Conservation (phyloP, 2,797 vertebrate genomes). For the Tarsius wallacei region DNA sequence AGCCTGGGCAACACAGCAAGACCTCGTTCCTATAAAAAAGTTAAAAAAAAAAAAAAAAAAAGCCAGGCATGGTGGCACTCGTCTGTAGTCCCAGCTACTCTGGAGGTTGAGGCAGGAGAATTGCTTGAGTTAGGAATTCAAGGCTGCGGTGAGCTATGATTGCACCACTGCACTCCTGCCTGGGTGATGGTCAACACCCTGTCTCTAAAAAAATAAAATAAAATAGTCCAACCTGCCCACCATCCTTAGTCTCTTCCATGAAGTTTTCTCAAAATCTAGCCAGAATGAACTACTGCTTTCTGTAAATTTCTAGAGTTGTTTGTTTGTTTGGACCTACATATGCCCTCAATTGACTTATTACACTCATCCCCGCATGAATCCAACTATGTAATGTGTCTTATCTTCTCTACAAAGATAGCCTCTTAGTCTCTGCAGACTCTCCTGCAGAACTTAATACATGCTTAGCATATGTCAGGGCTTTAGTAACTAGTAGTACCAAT, state of each 20-base stretch:
- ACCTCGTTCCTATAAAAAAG: no score
- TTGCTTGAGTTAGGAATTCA: no score
- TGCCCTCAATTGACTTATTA: neutral
- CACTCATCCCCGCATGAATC: neutral
- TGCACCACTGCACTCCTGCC: no score
- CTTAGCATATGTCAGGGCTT: neutral
- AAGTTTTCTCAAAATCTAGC: constrained; percentile 6
- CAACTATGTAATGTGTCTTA: neutral
- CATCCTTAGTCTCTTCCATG: neutral
- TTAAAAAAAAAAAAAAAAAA: no score
- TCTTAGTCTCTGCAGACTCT: neutral
- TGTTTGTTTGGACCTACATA: neutral
- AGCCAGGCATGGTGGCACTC: no score
- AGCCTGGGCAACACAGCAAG: no score
- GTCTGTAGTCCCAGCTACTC: no score
- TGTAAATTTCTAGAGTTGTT: neutral
- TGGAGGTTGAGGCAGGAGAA: no score
- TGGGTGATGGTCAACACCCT: no score
- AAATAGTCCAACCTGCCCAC: neutral
- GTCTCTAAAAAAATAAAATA: no score
- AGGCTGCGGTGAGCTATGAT: no score
- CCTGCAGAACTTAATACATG: neutral
- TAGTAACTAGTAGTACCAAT: neutral
- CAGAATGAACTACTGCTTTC: neutral
- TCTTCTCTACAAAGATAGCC: neutral